Conservation (phyloP, 2,888 invertebrate species). For the Hipparchia sbordonii region DNA sequence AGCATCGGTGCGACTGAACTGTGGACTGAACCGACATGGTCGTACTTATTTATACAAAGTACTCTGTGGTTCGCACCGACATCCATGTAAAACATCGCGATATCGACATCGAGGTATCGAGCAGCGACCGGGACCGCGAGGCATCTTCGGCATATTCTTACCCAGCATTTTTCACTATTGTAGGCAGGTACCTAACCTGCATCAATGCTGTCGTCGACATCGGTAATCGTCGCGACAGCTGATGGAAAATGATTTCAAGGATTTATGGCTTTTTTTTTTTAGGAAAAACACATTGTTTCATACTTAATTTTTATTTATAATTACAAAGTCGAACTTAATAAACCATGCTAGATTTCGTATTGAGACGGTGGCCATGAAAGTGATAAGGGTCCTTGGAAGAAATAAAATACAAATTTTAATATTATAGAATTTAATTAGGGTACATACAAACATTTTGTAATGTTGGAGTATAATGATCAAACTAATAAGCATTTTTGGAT, state of each 20-base stretch:
- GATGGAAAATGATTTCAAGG: neutral
- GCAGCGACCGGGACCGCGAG: too few relatives aligned
- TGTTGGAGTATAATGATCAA: constrained; percentile 80
- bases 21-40: too few relatives aligned
- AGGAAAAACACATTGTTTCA: constrained; percentile 8
- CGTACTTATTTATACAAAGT: too few relatives aligned
- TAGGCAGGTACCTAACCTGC: too few relatives aligned
- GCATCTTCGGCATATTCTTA: too few relatives aligned
- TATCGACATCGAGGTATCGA: too few relatives aligned
- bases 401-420: constrained; percentile 67
- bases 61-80: too few relatives aligned
- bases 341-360: constrained; percentile 18
- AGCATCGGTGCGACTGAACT: too few relatives aligned
- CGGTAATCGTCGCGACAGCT: too few relatives aligned
- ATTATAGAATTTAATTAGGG: constrained; percentile 82
- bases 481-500: constrained; percentile 80
- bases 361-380: constrained; percentile 11
- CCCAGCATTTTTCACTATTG: too few relatives aligned
- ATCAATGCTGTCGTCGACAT: too few relatives aligned
- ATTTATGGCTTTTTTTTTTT: neutral
- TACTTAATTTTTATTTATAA: constrained; percentile 25
- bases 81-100: too few relatives aligned
- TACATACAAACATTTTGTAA: constrained; percentile 83
- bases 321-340: constrained; percentile 25
- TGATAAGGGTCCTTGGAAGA: constrained; percentile 25